Percentiles rank a stretch among this genome's conserved stretches.
phyloP scores from a whole-genome alignment of 2,797 vertebrate genomes.

The Typhlichthys eigenmanni region DNA sequence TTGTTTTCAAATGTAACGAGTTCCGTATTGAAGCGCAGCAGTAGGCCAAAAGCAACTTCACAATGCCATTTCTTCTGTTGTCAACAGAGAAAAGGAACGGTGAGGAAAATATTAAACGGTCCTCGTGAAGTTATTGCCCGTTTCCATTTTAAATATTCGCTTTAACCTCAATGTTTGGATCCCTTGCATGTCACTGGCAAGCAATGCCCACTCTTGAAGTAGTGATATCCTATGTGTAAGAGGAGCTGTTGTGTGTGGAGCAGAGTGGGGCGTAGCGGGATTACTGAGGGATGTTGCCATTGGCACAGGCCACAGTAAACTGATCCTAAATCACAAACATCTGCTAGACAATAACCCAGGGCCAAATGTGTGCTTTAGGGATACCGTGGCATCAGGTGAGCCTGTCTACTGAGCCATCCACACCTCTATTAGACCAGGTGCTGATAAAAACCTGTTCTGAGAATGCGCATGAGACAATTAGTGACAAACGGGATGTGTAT shows the following conservation, averaged over 20 bases:
- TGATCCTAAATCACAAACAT: conserved; percentile 51
- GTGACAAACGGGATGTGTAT: too few species aligned
- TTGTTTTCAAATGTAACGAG: conserved; percentile 65
- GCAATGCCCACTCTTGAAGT: conserved; percentile 4
- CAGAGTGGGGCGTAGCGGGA: conserved; percentile 10
- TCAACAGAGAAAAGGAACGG: neutral
- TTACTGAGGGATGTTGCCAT: conserved; percentile 42
- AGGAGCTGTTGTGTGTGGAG: conserved; percentile 1
- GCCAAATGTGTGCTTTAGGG: conserved; percentile 48
- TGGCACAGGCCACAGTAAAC: conserved; percentile 53
- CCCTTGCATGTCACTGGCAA: neutral
- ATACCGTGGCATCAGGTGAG: conserved; percentile 48
- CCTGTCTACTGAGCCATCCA: conserved; percentile 12
- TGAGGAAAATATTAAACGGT: conserved; percentile 27
- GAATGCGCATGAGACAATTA: too few species aligned
- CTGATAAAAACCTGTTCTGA: too few species aligned
- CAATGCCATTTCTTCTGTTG: conserved; percentile 3
- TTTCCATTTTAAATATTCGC: neutral
- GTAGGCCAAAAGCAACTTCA: conserved; percentile 34
- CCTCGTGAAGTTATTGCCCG: conserved; percentile 12
- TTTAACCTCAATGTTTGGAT: neutral
- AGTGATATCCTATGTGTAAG: neutral
- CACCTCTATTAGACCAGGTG: too few species aligned
- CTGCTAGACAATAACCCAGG: conserved; percentile 56
- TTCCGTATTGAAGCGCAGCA: conserved; percentile 54